These are phyloP conservation scores for Agriopis marginaria DNA, from an alignment of 2,888 invertebrate species.

Conservation along the genomic window DNA sequence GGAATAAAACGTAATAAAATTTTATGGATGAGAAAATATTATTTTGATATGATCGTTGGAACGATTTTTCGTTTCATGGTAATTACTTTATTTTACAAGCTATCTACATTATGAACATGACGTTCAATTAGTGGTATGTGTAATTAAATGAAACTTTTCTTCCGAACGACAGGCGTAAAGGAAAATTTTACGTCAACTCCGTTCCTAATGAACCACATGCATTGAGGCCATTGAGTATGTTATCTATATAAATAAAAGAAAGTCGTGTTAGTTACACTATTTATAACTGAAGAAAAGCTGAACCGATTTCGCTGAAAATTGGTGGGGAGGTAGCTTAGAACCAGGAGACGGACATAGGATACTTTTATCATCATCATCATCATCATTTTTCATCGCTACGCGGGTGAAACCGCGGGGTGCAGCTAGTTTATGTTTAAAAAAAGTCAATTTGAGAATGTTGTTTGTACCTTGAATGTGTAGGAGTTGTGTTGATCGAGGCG, in stretches of 20 bases:
- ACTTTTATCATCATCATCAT: no score
- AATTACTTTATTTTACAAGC: neutral
- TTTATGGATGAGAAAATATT: slow-evolving; percentile 19
- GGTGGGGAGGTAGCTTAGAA: no score
- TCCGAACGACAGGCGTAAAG: neutral
- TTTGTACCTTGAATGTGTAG: slow-evolving; percentile 93
- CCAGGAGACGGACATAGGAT: no score
- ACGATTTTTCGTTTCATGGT: neutral
- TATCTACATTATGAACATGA: slow-evolving; percentile 3
- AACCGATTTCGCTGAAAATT: no score
- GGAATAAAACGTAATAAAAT: slow-evolving; percentile 27
- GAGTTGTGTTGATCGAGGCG: slow-evolving; percentile 94
- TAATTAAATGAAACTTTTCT: slow-evolving; percentile 6
- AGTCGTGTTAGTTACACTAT: no score
- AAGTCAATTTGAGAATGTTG: slow-evolving; percentile 8
- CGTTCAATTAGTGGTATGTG: slow-evolving; percentile 3
- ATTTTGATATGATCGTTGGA: neutral
- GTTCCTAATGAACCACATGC: neutral
- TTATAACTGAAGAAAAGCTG: no score
- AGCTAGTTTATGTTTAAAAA: no score
- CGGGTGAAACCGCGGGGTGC: no score
- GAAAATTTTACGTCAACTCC: neutral
- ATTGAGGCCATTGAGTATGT: no score
- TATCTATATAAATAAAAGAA: no score
- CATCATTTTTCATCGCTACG: no score